Evolutionary conservation across 2,888 invertebrate species (phyloP).

Genomic region (Eristalis pertinax): DNA sequence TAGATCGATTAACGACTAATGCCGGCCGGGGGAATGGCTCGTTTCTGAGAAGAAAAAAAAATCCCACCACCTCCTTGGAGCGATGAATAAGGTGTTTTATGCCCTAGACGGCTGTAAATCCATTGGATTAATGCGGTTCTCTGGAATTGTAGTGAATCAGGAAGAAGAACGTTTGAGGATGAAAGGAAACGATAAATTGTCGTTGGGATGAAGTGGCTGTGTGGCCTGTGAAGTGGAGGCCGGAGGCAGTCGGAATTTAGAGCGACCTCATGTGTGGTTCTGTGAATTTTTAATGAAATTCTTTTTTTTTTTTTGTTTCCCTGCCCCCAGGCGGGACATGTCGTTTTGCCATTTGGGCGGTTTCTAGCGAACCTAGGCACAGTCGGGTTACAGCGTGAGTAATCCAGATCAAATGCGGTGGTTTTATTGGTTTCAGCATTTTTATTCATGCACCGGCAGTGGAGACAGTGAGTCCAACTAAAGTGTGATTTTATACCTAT

Average conservation of each 20-base stretch:
- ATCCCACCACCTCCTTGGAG: not conserved
- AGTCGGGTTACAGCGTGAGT: no score
- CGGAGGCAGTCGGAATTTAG: not conserved
- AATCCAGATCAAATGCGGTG: no score
- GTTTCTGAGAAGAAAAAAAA: not conserved
- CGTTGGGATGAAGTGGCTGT: not conserved
- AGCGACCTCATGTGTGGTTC: not conserved
- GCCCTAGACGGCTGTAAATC: not conserved
- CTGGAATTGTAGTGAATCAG: not conserved
- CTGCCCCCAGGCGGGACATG: no score
- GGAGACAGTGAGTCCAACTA: no score
- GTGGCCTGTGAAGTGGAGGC: not conserved
- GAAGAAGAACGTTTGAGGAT: not conserved
- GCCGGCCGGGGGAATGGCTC: not conserved
- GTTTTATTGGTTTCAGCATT: no score
- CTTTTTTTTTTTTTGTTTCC: not conserved
- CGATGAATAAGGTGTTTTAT: not conserved
- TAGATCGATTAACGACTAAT: constrained; percentile 34
- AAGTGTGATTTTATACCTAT: no score
- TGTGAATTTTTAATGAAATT: no score
- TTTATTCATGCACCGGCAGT: no score
- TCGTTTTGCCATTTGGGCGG: no score
- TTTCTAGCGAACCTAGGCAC: no score
- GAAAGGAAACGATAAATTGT: not conserved
- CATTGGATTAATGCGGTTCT: not conserved